These are phyloP conservation scores for Lordiphosa andalusiaca DNA, from an alignment of 2,888 invertebrate genomes.

Conservation along the genomic window DNA sequence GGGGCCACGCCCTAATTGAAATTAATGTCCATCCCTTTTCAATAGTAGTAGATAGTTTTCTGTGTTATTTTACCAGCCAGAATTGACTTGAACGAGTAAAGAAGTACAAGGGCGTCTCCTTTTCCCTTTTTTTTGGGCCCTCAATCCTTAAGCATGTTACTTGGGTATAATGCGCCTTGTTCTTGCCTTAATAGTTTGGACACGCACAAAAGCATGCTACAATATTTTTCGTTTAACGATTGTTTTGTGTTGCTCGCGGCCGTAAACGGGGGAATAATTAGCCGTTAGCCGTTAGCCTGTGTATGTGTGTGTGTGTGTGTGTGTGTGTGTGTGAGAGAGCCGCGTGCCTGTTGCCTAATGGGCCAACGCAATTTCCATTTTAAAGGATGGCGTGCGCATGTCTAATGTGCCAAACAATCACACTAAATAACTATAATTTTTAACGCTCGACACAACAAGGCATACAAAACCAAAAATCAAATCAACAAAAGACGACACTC, in stretches of 20 bases:
- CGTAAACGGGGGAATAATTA: slow-evolving; percentile 72
- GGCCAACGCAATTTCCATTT: slow-evolving; percentile 51
- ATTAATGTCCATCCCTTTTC: slow-evolving; percentile 73
- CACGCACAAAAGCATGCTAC: slow-evolving; percentile 60
- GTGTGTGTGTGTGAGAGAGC: slow-evolving; percentile 28
- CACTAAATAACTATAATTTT: slow-evolving; percentile 71
- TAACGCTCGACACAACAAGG: slow-evolving; percentile 48
- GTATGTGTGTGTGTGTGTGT: too few species aligned
- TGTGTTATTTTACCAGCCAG: slow-evolving; percentile 7
- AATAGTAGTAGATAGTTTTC: slow-evolving; percentile 31
- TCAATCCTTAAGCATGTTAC: background rate
- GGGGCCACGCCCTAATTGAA: slow-evolving; percentile 66
- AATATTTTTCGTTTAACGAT: slow-evolving; percentile 73
- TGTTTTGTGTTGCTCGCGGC: slow-evolving; percentile 60
- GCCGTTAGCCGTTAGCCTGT: slow-evolving; percentile 59
- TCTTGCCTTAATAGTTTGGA: slow-evolving; percentile 59
- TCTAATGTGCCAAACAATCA: slow-evolving; percentile 55
- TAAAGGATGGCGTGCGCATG: slow-evolving; percentile 71
- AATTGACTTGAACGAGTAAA: slow-evolving; percentile 26
- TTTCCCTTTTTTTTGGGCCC: slow-evolving; percentile 6
- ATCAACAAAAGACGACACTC: slow-evolving; percentile 26
- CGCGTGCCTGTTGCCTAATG: slow-evolving; percentile 37
- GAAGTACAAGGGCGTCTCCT: background rate
- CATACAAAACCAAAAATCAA: slow-evolving; percentile 49
- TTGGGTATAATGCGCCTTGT: slow-evolving; percentile 9